Evolutionary conservation across 2,888 invertebrate species (phyloP), one percentile per base, ranked within the genome.

Genomic region (Polydrusus tereticollis): DNA sequence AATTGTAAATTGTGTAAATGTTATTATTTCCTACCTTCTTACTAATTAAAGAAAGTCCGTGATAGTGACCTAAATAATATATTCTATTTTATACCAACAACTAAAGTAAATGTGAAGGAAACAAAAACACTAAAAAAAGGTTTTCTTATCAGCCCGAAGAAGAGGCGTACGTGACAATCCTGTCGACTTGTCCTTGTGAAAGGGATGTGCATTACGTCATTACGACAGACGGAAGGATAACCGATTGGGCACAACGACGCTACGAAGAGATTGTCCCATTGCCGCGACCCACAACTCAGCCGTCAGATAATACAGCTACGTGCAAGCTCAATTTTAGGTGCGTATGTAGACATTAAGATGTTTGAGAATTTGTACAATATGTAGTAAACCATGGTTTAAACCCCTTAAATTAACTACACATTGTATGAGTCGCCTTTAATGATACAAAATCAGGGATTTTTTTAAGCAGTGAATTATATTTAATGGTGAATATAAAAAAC

Each of bases 181-280:
- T 91, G 83, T 91, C 91, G 0, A 91, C 91, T 0, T 91, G 91
- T 78, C 90, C 91, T 0, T 91, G 91, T 77, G 88, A 89, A 8
- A 87, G 89, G 69, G 88, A 90, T 63, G 83, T 90, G 16, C 87
- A 90, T 64, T 90, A 90, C 47, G 90, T 90, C 2, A 90, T 91
- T 55, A 90, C 90, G 0, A 91, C 90, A 45, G 89, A 90, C 20
- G 91, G 90, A 0, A 86, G 89, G 23, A 89, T 90, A 6, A 90
- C 90, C 0, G 89, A 90, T 80, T 91, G 90, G 90, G 90, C 89
- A 0, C 89, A 89, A 1, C 87, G 89, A 0, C 87, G 89, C 1
- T 83, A 84, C 75, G 84, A 83, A 72, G 82, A 83, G 72, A 81
- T 81, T n/a, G 78, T 81, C 16, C 79, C 81, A 3, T 76, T 80